Conservation (phyloP, 2,113 vertebrate genomes). For the Danio rerio region GRCz12tu NC_133192.1:3989001-3989500, state of each 20-base stretch:
- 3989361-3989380: not conserved
- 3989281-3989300: not conserved
- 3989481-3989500: too few relatives aligned
- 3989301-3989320: constrained; percentile 22
- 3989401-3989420: not conserved
- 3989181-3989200: too few relatives aligned
- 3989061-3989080: too few relatives aligned
- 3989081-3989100: too few relatives aligned
- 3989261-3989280: constrained; percentile 51
- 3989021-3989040: too few relatives aligned
- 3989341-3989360: not conserved
- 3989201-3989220: too few relatives aligned
- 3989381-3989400: not conserved
- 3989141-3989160: too few relatives aligned
- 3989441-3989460: not conserved
- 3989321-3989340: constrained; percentile 12
- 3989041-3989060: too few relatives aligned
- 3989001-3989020: too few relatives aligned
- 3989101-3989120: too few relatives aligned
- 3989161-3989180: too few relatives aligned
- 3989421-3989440: not conserved
- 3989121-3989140: too few relatives aligned
- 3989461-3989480: not conserved
- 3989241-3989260: not conserved
- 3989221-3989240: not conserved